These are phyloP conservation scores for Girardia tigrina DNA, from an alignment of 2,888 invertebrate species.

Conservation along the genomic window DNA sequence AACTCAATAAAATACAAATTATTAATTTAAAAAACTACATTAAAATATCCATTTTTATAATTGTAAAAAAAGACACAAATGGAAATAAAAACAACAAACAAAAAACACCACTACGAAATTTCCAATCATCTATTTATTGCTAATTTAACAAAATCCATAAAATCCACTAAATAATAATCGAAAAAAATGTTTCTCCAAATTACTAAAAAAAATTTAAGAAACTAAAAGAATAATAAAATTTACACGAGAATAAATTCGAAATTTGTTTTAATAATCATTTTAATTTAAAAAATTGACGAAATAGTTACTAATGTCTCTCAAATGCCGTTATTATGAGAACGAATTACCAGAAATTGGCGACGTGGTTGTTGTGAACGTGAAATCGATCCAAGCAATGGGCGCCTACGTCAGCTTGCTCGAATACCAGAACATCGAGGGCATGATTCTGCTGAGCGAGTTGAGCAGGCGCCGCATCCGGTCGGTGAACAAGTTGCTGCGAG, in stretches of 20 bases:
- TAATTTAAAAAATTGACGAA: not conserved
- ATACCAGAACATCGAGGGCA: slow-evolving; percentile 93
- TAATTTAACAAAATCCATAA: no score
- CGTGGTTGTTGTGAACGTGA: slow-evolving; percentile 96
- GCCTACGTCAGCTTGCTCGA: slow-evolving; percentile 92
- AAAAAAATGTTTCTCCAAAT: no score
- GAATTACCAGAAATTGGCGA: slow-evolving; percentile 95
- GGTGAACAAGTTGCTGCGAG: slow-evolving; percentile 93
- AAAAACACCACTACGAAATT: no score
- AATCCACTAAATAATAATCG: no score
- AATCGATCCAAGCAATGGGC: slow-evolving; percentile 96
- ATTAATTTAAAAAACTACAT: no score
- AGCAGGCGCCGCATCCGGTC: slow-evolving; percentile 94
- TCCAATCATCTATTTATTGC: no score
- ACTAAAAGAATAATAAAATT: not conserved
- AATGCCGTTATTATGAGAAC: slow-evolving; percentile 88
- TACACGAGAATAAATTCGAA: not conserved
- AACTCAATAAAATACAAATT: no score
- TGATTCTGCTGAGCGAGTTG: slow-evolving; percentile 93
- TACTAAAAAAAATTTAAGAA: no score
- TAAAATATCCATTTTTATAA: no score
- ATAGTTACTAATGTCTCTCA: not conserved
- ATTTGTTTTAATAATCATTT: not conserved
- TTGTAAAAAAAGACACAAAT: no score
- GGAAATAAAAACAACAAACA: no score